Conservation (phyloP, 2,888 invertebrate species). For the Lithosia quadra region DNA sequence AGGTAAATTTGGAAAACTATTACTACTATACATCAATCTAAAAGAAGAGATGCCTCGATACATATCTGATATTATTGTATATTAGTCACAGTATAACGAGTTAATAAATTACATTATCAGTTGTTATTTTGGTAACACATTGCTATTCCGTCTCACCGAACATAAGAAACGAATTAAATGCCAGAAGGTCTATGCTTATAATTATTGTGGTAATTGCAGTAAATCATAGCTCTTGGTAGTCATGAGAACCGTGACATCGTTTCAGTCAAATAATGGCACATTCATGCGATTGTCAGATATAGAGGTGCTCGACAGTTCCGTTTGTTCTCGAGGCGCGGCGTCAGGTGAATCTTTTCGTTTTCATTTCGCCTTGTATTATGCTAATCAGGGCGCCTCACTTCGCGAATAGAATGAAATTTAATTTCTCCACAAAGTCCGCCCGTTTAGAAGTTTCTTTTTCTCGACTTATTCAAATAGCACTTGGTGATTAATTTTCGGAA, state of each 20-base stretch:
- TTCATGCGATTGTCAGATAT: conserved; percentile 23
- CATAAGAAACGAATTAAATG: neutral
- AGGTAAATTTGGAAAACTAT: too few species aligned
- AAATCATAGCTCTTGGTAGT: neutral
- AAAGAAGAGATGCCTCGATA: too few species aligned
- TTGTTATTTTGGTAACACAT: neutral
- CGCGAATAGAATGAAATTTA: conserved; percentile 79
- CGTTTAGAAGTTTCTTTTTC: conserved; percentile 78
- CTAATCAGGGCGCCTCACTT: conserved; percentile 71
- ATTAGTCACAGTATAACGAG: too few species aligned
- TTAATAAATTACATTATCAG: too few species aligned
- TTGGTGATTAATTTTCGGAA: conserved; percentile 80
- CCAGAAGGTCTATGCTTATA: neutral
- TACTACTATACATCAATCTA: too few species aligned
- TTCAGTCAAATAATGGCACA: conserved; percentile 16
- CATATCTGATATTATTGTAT: too few species aligned
- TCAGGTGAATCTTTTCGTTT: conserved; percentile 65
- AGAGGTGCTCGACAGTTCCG: conserved; percentile 22
- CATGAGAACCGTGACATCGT: conserved; percentile 7
- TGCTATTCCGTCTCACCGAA: neutral
- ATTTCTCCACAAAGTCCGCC: conserved; percentile 70
- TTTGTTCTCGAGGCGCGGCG: conserved; percentile 36
- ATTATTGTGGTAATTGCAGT: neutral
- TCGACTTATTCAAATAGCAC: conserved; percentile 71
- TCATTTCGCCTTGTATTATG: conserved; percentile 80